Evolutionary conservation across 2,797 vertebrate species (phyloP).

Genomic region (Propithecus perrieri): DNA sequence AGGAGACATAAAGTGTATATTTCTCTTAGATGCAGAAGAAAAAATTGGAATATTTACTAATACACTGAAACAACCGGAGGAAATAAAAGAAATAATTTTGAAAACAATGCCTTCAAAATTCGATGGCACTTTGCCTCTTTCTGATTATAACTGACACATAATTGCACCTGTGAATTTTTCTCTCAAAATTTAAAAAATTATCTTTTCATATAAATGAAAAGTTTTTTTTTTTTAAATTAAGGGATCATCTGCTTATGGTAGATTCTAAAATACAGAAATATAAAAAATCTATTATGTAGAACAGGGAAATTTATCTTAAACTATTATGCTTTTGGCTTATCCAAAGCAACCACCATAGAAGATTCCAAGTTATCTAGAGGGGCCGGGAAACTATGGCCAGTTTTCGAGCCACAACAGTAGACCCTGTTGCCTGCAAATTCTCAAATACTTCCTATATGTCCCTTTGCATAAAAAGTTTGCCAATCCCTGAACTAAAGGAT

Average conservation of each 20-base stretch:
- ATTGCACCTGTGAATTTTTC: background rate
- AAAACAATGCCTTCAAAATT: background rate
- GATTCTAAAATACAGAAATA: background rate
- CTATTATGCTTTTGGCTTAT: background rate
- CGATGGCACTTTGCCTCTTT: background rate
- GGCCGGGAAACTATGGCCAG: background rate
- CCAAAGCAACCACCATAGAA: background rate
- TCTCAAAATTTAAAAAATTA: background rate
- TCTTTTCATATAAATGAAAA: constrained; percentile 17
- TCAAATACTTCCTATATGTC: background rate
- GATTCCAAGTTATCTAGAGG: background rate
- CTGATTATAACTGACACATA: background rate
- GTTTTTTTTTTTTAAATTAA: background rate
- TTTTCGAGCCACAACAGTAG: background rate
- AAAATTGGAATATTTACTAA: background rate
- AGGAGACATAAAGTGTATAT: background rate
- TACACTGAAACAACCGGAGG: background rate
- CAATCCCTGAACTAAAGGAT: background rate
- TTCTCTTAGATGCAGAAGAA: constrained; percentile 6
- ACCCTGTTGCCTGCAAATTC: background rate
- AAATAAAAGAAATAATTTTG: background rate
- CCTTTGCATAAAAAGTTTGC: background rate
- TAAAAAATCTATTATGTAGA: background rate
- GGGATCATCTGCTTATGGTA: background rate
- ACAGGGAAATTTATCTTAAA: background rate